Percentiles rank a stretch among this genome's conserved stretches.
Conservation (phyloP, 1,140 invertebrate genomes). For the Phthorimaea operculella region DNA sequence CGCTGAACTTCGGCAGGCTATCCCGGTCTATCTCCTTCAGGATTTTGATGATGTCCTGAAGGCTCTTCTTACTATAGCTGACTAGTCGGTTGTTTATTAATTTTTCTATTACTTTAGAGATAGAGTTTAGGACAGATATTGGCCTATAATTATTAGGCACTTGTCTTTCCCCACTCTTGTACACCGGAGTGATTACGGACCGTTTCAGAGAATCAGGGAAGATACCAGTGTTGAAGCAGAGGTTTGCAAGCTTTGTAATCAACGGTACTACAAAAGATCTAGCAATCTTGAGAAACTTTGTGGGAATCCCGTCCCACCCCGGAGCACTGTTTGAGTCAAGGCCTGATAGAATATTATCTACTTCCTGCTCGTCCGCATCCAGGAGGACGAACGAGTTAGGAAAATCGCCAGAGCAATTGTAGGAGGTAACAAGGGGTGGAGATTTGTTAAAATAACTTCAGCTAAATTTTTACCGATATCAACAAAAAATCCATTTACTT, state of each 20-base stretch:
- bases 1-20: too few relatives aligned
- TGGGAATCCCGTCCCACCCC: slow-evolving; percentile 11
- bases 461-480: slow-evolving; percentile 3
- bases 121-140: slow-evolving; percentile 11
- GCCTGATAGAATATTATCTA: slow-evolving; percentile 6
- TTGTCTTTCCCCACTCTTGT: slow-evolving; percentile 10
- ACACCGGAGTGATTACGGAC: slow-evolving; percentile 11
- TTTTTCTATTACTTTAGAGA: slow-evolving; percentile 17
- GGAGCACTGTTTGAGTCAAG: slow-evolving; percentile 8
- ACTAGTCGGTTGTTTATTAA: slow-evolving; percentile 13
- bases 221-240: slow-evolving; percentile 11
- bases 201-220: slow-evolving; percentile 10
- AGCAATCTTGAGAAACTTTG: slow-evolving; percentile 9
- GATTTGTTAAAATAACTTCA: background rate
- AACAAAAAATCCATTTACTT: slow-evolving; percentile 4
- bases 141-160: slow-evolving; percentile 11
- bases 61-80: too few relatives aligned
- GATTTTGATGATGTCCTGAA: too few relatives aligned
- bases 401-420: background rate
- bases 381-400: slow-evolving; percentile 4
- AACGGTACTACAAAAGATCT: slow-evolving; percentile 7
- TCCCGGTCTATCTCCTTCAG: too few relatives aligned
- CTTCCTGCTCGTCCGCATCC: slow-evolving; percentile 10
- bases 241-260: slow-evolving; percentile 9
- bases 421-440: background rate